phyloP scores from a whole-genome alignment of 2,113 vertebrate genomes.

The Pongo pygmaeus region DNA sequence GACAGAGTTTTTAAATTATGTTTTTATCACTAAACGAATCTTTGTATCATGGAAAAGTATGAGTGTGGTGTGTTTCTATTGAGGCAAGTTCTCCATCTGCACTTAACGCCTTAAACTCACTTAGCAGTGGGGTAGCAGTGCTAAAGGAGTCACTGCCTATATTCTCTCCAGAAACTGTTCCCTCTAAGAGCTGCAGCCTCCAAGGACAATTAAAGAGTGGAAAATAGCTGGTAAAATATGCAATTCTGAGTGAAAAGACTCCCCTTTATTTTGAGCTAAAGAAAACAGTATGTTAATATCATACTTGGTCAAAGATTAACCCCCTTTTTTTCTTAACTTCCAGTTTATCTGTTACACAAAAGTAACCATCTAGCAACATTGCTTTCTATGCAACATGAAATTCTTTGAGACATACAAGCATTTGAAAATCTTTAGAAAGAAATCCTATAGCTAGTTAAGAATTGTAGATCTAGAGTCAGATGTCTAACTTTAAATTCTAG shows the following conservation, averaged over 20 bases:
- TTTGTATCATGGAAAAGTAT: neutral
- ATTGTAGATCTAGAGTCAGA: neutral
- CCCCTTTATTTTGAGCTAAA: neutral
- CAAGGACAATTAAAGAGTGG: neutral
- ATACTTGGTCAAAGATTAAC: neutral
- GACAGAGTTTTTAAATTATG: neutral
- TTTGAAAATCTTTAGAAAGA: neutral
- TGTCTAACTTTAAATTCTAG: neutral
- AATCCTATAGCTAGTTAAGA: neutral
- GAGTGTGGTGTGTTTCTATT: rapidly evolving
- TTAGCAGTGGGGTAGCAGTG: rapidly evolving
- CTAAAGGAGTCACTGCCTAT: rapidly evolving
- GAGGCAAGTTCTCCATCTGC: neutral
- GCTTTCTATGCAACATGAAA: neutral
- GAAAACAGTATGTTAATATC: neutral
- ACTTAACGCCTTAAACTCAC: neutral
- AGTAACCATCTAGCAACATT: neutral
- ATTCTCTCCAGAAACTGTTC: neutral
- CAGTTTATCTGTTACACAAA: neutral
- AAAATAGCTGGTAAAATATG: neutral
- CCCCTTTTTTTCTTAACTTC: neutral
- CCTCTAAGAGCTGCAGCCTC: neutral
- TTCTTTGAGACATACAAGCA: neutral
- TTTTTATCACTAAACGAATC: neutral
- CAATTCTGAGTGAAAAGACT: neutral